These are phyloP conservation scores for Mirounga angustirostris DNA, from an alignment of 2,113 vertebrate species.

Conservation along the genomic window DNA sequence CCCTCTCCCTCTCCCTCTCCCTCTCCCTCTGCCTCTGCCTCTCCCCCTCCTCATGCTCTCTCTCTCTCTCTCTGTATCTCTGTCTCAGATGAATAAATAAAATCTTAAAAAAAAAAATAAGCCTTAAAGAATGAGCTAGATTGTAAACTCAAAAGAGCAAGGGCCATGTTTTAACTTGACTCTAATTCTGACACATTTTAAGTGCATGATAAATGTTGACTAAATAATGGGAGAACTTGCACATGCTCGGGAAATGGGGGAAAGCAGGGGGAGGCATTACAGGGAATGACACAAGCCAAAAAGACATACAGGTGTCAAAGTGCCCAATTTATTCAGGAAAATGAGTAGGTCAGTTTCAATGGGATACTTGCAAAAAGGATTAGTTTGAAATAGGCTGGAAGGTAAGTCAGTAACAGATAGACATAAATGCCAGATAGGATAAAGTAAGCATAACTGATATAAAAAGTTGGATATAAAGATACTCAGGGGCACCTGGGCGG, in stretches of 20 bases:
- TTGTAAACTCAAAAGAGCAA: constrained; percentile 26
- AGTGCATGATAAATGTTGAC: background rate
- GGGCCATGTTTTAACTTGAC: constrained; percentile 17
- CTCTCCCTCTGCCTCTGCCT: too few relatives aligned
- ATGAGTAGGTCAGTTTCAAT: constrained; percentile 5
- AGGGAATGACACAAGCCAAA: background rate
- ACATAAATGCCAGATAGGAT: constrained; percentile 4
- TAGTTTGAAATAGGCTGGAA: background rate
- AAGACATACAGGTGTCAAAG: background rate
- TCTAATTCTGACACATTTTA: background rate
- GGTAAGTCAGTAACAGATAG: background rate
- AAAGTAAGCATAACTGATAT: background rate
- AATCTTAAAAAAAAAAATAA: background rate
- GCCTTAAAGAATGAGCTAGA: background rate
- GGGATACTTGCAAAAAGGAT: constrained; percentile 17
- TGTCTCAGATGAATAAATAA: too few relatives aligned
- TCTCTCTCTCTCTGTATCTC: too few relatives aligned
- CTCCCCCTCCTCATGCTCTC: too few relatives aligned
- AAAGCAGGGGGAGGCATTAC: background rate
- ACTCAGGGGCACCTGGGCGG: too few relatives aligned
- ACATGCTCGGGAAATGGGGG: background rate
- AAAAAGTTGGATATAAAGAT: background rate
- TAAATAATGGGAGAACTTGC: constrained; percentile 19
- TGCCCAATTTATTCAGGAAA: constrained; percentile 45
- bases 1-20: too few relatives aligned